Evolutionary conservation across 2,797 vertebrate species (phyloP), one percentile per base, ranked within the genome.

Genomic region (Lepidocolaptes lacrymiger): DNA sequence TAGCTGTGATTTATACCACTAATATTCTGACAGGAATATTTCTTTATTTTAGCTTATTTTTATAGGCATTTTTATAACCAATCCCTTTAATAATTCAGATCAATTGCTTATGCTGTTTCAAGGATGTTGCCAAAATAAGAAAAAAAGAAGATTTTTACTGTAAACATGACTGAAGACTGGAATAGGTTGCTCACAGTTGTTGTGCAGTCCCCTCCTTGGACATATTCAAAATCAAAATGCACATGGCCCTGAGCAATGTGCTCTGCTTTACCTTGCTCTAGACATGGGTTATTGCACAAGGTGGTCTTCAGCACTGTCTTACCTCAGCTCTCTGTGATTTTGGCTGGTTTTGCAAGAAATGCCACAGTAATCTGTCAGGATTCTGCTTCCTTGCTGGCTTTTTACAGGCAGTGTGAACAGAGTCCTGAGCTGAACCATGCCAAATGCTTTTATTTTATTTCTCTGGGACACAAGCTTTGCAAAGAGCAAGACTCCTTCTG

Each of bases 21-120:
- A 74, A 91, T 86, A 85, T 43, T 83, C 26, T 44, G 28, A 52
- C 69, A 96, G 90, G 92, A 93, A 93, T 81, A 91, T 54, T 91
- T 36, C 43, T 92, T 86, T 91, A 88, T 93, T 94, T 94, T 63
- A 90, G 59, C 66, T 92, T 93, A 81, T 88, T 78, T 92, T 92
- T 77, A 93, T 63, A 52, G 54, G 69, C 79, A 89, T 91, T 92
- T 96, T 95, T 90, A 95, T 56, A 92, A 93, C 80, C 48, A 61
- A 20, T 55, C 39, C 52, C 54, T 89, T 97, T 97, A 97, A 97
- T 97, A 97, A 98, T 97, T 96, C 87, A 96, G 55, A 92, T 86
- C 74, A 59, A 85, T 63, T 89, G 15, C 56, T 90, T 93, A 74
- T 84, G 44, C 48, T 85, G 15, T 94, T 97, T 94, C 41, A 44